A percentile compares a stretch with the other conserved stretches of the same genome.
Conservation (phyloP, 2,888 invertebrate species). For the Rotaria socialis region DNA sequence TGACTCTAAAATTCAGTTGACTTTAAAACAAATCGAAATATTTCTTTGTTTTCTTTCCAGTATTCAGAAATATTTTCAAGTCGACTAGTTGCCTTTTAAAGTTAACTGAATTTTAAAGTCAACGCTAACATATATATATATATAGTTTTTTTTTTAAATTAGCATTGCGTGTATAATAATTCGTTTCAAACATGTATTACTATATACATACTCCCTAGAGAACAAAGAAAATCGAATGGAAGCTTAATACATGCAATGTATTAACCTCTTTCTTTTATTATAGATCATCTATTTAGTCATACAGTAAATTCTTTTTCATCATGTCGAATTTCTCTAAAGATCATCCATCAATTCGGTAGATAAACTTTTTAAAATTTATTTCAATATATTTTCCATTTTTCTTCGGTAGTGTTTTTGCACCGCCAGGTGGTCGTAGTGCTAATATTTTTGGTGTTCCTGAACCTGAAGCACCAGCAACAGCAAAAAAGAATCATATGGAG, state of each 20-base stretch:
- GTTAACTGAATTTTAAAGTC: too few relatives aligned
- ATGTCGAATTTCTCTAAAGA: slow-evolving; percentile 34
- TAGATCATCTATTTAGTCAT: neutral
- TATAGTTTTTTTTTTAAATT: neutral
- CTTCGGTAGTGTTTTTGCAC: neutral
- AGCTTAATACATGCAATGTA: too few relatives aligned
- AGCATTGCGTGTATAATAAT: too few relatives aligned
- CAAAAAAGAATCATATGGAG: slow-evolving; percentile 28
- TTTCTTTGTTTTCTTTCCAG: too few relatives aligned
- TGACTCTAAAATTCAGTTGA: too few relatives aligned
- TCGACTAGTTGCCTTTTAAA: too few relatives aligned
- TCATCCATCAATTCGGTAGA: slow-evolving; percentile 28
- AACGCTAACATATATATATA: too few relatives aligned
- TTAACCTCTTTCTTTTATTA: neutral
- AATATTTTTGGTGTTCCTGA: slow-evolving; percentile 27
- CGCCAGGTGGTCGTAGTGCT: neutral
- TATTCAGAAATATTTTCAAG: too few relatives aligned
- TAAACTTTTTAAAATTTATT: neutral
- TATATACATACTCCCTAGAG: too few relatives aligned
- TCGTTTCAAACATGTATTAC: too few relatives aligned
- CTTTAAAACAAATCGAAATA: too few relatives aligned
- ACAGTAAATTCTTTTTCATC: neutral
- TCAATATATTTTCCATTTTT: neutral
- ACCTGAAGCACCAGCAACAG: neutral
- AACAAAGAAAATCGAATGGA: too few relatives aligned